Evolutionary conservation across 1,140 invertebrate genomes (phyloP).

Genomic region (Diachasmimorpha longicaudata): DNA sequence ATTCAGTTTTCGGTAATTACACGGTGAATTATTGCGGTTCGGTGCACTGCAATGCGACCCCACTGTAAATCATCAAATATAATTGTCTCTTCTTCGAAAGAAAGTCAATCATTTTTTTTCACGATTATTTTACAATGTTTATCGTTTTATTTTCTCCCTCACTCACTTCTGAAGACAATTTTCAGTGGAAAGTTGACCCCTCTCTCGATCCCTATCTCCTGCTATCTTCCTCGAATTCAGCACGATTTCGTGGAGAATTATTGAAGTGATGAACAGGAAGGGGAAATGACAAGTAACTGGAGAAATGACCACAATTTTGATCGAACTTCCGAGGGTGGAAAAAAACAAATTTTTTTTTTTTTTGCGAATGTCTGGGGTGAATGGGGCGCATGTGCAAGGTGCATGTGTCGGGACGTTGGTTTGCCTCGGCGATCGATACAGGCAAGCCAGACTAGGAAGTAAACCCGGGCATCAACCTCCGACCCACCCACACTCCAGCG

Average conservation of each 20-base stretch:
- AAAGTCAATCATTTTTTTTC: constrained; percentile 10
- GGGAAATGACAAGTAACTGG: constrained; percentile 23
- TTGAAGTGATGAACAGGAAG: not conserved
- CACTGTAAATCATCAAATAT: not conserved
- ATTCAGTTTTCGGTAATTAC: constrained; percentile 2
- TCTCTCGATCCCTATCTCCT: too few relatives aligned
- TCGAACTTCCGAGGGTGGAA: not conserved
- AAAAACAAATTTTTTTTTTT: too few relatives aligned
- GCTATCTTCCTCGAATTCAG: too few relatives aligned
- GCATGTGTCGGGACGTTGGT: constrained; percentile 17
- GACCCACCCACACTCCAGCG: constrained; percentile 17
- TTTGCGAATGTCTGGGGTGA: not conserved
- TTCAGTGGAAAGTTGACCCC: not conserved
- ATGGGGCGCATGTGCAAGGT: not conserved
- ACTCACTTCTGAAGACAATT: not conserved
- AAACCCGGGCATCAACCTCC: constrained; percentile 34
- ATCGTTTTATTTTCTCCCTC: not conserved
- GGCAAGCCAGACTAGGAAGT: constrained; percentile 30
- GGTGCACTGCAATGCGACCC: not conserved
- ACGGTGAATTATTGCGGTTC: constrained; percentile 6
- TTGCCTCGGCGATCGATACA: constrained; percentile 21
- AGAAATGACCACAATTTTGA: constrained; percentile 14
- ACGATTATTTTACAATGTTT: not conserved
- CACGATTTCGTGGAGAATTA: not conserved
- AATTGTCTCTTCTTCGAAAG: constrained; percentile 14